Conservation (phyloP, 2,797 vertebrate species). For the Clamator glandarius region DNA sequence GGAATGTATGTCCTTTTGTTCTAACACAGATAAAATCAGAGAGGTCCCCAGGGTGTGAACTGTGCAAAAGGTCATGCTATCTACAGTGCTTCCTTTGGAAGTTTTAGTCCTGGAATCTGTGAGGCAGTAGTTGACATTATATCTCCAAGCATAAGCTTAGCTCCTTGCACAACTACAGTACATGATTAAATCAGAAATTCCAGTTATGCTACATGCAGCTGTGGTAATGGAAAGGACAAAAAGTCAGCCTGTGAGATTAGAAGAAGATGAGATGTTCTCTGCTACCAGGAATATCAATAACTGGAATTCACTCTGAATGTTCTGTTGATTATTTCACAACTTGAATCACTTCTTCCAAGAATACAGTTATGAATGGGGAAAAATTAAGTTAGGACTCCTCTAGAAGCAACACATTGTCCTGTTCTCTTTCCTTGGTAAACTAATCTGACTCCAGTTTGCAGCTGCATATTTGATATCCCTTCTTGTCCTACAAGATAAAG, state of each 20-base stretch:
- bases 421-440: neutral
- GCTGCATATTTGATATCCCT: neutral
- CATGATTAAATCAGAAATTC: neutral
- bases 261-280: neutral
- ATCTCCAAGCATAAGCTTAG: neutral
- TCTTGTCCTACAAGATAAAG: neutral
- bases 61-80: neutral
- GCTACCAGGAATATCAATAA: neutral
- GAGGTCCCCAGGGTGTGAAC: neutral
- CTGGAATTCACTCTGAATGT: neutral
- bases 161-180: neutral
- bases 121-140: neutral
- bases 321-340: neutral
- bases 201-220: neutral
- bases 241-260: neutral
- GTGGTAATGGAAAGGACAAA: neutral
- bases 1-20: neutral
- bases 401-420: neutral
- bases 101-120: neutral
- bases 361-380: neutral
- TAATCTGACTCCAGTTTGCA: neutral
- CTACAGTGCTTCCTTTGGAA: neutral
- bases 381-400: neutral
- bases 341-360: slow-evolving; percentile 12
- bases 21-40: neutral